Evolutionary conservation across 2,797 vertebrate genomes (phyloP), one percentile per base, ranked within the genome.

Genomic region (Bovichtus diacanthus): DNA sequence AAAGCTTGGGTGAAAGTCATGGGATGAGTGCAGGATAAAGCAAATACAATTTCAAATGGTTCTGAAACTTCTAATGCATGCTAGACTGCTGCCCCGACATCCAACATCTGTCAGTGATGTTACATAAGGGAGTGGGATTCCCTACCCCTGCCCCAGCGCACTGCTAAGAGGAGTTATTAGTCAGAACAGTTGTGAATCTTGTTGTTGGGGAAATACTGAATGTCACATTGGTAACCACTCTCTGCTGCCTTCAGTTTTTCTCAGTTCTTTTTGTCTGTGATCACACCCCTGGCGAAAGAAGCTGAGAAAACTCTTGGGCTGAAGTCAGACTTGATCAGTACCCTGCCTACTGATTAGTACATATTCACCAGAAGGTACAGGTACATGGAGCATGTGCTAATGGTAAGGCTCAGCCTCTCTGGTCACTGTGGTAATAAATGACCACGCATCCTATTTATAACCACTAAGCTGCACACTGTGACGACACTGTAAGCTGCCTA

Each of bases 381-480:
- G 72, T 84, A 84, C 47, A 79, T n/a, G 27, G 53, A 74, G 78
- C 84, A 86, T 80, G 65, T 67, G 68, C 87, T 83, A 78, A 77
- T 56, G 63, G 78, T 55, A 25, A 13, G 74, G 78, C 66, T 64
- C 76, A 90, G 80, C 54, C 61, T 83, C 82, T 76, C 65, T 67
- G 71, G 70, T 89, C 86, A 85, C 84, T 78, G 84, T 91, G 87
- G 89, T 91, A 85, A 93, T 91, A 92, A 93, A 92, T 89, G 90
- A 92, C 83, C 80, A 85, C 21, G 82, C 76, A 76, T 85, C 88
- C 94, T 95, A 95, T 95, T 95, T 95, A 93, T 95, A 95, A 88
- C 91, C 25, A n/a, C 81, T 95, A 95, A 96, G 90, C 94, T 70
- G 74, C 59, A 84, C 84, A 78, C 77, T 74, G 82, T 90, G 88